Base-by-base conservation (phyloP, 2,797 vertebrate genomes). In the Fundulus diaphanus region DNA sequence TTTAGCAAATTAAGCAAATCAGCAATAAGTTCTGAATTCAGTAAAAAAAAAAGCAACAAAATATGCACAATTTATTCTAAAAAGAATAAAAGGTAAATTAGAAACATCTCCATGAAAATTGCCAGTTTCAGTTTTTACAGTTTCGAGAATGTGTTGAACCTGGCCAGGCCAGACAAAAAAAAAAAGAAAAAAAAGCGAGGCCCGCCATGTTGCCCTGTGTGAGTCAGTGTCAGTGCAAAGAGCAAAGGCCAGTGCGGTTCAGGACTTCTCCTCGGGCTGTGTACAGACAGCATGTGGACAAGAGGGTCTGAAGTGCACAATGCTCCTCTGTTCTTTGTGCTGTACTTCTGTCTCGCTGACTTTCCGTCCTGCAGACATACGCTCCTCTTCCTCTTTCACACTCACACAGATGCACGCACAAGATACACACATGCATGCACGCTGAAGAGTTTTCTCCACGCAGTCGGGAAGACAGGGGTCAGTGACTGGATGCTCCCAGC, bases 391-490 rank as follows among this genome's bases (percentile, higher is more conserved):
- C 59, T 54, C 61, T 56, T 46, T 52, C 74, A 31, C 46, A n/a
- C 54, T 35, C 33, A 70, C 83, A 71, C 77, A 73, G 70, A 37
- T 73, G 65, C 48, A 61, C 33, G 4, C 70, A 70, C 78, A 73
- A n/a, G 76, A 74, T 77, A 82, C 85, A 82, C 72, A 15, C 73
- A 74, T 7, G 56, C 87, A 82, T 57, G 51, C 88, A 88, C 86
- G 76, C 86, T 79, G 84, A 86, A 89, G 88, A 90, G 82, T 88
- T 90, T 83, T 90, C 86, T 87, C 87, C 82, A 91, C 93, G 86
- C 93, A 92, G 93, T 94, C 89, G 93, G 93, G 92, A 81, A 90
- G 91, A 86, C 90, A 90, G 89, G 94, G 94, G 94, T 95, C 94
- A 93, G 86, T 91, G 92, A 92, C 90, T 93, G 88, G 91, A 92